Base-by-base conservation (phyloP, 2,113 vertebrate species). In the Pycnonotus jocosus region DNA sequence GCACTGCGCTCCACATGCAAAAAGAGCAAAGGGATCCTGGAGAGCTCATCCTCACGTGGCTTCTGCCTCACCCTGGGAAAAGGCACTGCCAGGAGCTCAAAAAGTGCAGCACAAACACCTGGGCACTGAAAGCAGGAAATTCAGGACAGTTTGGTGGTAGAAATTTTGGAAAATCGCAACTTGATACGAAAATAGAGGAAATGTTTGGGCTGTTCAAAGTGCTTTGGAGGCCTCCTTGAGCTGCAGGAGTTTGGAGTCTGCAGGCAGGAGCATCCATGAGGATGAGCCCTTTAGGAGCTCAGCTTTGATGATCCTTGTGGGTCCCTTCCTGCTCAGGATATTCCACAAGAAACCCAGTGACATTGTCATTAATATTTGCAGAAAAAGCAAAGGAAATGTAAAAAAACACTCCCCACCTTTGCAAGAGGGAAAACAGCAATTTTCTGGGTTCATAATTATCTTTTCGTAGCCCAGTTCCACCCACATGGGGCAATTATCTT, bases 331-430 rank as follows among this genome's bases (percentile, higher is more conserved):
- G 47, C 70, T 48, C 17, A 12, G 70, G 40, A 23, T 61, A 31
- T 47, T 31, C 70, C 3, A 9, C 3, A 54, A 60, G 37, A 76
- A 81, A 62, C 1, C 19, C 7, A 4, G 2, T 14, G 42, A 7
- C 5, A 0, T 27, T 25, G 6, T 16, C 27, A 5, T 15, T 15
- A 0, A 0, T 19, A 14, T 40, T 10, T 64, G 50, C 18, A 64
- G 61, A 15, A 15, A 15, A 33, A 35, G 12, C 11, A 64, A 40
- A 71, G 20, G 19, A 64, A 79, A 64, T 22, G 27, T 10, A 20
- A 51, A 24, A 27, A 22, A n/a, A n/a, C n/a, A 13, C 12, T 28
- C 7, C 31, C 33, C 76, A 48, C 7, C 0, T 70, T 11, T 62
- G 13, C n/a, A 40, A 90, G 25, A 14, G 44, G 53, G 48, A 54